Evolutionary conservation across 2,888 invertebrate genomes (phyloP), one percentile per base, ranked within the genome.

Genomic region (Caenorhabditis sinica): DNA sequence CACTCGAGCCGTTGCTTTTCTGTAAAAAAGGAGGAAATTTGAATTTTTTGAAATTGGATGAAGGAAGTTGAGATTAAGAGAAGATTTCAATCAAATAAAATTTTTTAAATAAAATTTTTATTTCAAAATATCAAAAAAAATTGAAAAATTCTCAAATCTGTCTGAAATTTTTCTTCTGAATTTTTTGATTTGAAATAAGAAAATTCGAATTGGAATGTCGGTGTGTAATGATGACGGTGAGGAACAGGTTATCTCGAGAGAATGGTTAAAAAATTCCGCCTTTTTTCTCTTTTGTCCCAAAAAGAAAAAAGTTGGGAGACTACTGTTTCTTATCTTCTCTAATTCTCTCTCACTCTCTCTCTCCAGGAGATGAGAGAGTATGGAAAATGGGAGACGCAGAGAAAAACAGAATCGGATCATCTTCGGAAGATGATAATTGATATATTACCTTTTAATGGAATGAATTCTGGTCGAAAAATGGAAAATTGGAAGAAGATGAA

Each of bases 251-350:
- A 51, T 51, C 61, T 56, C 28, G 33, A 40, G 69, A 60, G 25
- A 65, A 30, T 30, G 69, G 68, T 68, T 63, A 72, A 71, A 79
- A 71, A 72, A 79, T 79, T 79, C 79, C 79, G 72, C 79, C 72
- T 79, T 25, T 33, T 68, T 45, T 68, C 9, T 60, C 17, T 36
- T 49, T 30, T 36, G 9, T 33, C 23, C 11, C 28, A 23, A 56
- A 56, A 56, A 56, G 56, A 56, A 20, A 56, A 56, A 56, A 28
- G 28, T 40, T 20, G 20, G 9, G 15, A 13, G 25, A 43, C 30
- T 17, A 23, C 15, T 5, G n/a, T 9, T 36, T 43, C 71, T 43
- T 36, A 53, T 53, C 53, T 63, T 65, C 61, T 75, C 58, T 75
- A 30, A 20, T 25, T 63, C 53, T 61, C 28, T 28, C 28, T 25